Evolutionary conservation across 1,140 invertebrate species (phyloP).

Genomic region (Agrypnia vestita): DNA sequence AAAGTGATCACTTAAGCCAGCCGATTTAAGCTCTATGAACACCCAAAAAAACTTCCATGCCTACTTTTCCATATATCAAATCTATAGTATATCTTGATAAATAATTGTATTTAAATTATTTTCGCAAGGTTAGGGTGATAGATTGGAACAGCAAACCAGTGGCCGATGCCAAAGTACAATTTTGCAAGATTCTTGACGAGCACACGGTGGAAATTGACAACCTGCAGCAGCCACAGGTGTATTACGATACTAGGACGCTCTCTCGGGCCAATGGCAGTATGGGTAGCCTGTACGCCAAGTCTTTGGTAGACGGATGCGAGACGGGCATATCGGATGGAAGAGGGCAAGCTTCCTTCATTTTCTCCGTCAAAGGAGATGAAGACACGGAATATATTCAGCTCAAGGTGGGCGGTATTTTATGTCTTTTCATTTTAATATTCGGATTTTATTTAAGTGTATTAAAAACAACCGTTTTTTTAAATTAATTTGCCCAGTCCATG

Average conservation of each 20-base stretch:
- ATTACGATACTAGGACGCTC: background rate
- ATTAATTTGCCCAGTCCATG: too few relatives aligned
- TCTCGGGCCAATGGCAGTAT: too few relatives aligned
- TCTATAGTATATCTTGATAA: too few relatives aligned
- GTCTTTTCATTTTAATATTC: too few relatives aligned
- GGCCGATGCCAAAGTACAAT: slow-evolving; percentile 48
- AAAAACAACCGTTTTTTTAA: too few relatives aligned
- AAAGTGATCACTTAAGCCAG: too few relatives aligned
- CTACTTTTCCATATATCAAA: too few relatives aligned
- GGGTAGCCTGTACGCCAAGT: background rate
- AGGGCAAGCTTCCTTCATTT: slow-evolving; percentile 52
- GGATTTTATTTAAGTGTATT: too few relatives aligned
- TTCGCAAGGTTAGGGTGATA: slow-evolving; percentile 52
- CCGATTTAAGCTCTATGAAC: too few relatives aligned
- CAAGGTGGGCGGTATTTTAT: slow-evolving; percentile 41
- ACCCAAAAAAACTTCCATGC: too few relatives aligned
- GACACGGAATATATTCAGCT: slow-evolving; percentile 45
- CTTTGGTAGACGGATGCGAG: slow-evolving; percentile 43
- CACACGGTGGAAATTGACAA: slow-evolving; percentile 47
- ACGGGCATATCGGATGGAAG: slow-evolving; percentile 21
- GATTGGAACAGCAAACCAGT: slow-evolving; percentile 47
- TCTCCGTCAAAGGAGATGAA: slow-evolving; percentile 29
- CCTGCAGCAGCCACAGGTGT: slow-evolving; percentile 2
- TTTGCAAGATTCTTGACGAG: slow-evolving; percentile 49
- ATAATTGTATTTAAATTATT: background rate